Conservation (phyloP, 2,888 invertebrate genomes). For the Dysmachus trigonus region DNA sequence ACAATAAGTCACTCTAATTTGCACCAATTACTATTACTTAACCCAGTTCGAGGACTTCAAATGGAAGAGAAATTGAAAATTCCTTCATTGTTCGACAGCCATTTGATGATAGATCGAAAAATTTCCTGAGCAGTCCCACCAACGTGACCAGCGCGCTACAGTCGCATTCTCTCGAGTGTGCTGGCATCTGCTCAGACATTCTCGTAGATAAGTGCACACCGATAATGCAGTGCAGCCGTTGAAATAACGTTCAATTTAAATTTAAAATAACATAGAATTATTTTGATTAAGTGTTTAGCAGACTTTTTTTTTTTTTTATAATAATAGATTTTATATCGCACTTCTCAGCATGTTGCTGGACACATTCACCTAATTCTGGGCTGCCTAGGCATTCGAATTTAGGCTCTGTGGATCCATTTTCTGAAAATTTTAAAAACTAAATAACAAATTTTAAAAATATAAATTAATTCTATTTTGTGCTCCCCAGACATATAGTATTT, state of each 20-base stretch:
- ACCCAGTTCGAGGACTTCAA: background rate
- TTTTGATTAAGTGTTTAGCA: background rate
- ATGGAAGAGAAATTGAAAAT: background rate
- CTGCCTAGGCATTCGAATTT: no score
- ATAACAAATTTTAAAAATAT: no score
- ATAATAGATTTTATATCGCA: no score
- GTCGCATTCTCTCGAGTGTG: background rate
- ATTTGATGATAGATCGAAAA: constrained; percentile 25
- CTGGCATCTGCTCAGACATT: constrained; percentile 10
- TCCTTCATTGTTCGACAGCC: constrained; percentile 17
- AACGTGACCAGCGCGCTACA: background rate
- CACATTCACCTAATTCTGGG: no score
- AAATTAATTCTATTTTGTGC: no score
- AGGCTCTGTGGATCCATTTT: no score
- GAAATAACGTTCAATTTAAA: background rate
- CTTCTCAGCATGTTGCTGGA: no score
- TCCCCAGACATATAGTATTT: no score
- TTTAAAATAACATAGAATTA: background rate
- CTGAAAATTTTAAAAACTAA: no score
- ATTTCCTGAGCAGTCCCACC: background rate
- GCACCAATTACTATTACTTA: background rate
- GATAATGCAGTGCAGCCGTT: background rate
- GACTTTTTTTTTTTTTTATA: background rate
- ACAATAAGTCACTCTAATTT: background rate
- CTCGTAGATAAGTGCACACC: background rate